phyloP scores from a whole-genome alignment of 2,888 invertebrate genomes.

The Dusona sp. region DNA sequence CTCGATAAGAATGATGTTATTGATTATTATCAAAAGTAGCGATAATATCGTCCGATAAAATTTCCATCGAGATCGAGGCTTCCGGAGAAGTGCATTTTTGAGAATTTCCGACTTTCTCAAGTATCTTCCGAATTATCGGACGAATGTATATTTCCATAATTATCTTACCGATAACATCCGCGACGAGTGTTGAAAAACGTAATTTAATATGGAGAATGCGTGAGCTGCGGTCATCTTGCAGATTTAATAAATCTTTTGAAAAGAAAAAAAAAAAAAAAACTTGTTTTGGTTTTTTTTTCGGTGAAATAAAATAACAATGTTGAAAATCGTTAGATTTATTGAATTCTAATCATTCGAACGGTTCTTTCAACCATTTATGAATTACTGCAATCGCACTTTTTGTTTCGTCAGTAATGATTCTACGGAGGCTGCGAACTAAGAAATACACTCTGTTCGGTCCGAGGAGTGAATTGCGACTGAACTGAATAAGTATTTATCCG shows the following conservation, averaged over 20 bases:
- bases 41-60: constrained; percentile 9
- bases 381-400: neutral
- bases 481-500: constrained; percentile 41
- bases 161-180: constrained; percentile 81
- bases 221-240: constrained; percentile 70
- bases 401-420: neutral
- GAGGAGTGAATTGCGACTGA: constrained; percentile 59
- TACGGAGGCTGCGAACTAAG: neutral
- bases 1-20: constrained; percentile 6
- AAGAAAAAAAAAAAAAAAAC: too few relatives aligned
- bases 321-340: neutral
- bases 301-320: neutral
- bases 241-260: neutral
- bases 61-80: constrained; percentile 3
- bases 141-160: neutral
- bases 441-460: constrained; percentile 34
- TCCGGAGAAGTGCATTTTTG: neutral
- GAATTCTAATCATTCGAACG: neutral
- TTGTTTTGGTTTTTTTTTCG: neutral
- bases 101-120: neutral
- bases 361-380: neutral
- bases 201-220: constrained; percentile 77
- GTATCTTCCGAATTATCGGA: neutral
- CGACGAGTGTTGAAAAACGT: constrained; percentile 82
- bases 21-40: neutral